Percentiles rank a stretch among this genome's conserved stretches.
These are phyloP conservation scores for Halcyon malimbica DNA, from an alignment of 2,113 vertebrate species.

Conservation along the genomic window DNA sequence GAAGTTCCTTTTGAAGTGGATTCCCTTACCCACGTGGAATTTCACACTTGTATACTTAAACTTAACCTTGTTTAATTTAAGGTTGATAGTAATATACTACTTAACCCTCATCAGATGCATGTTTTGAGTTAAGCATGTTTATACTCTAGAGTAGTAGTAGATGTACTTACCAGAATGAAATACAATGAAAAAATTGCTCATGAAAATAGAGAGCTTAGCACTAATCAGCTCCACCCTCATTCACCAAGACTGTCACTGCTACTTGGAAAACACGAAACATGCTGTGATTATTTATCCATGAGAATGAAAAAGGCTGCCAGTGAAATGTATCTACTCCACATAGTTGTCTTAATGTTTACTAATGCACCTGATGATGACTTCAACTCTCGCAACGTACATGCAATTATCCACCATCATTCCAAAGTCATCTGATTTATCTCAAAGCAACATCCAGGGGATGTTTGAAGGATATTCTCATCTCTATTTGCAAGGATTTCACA, in stretches of 20 bases:
- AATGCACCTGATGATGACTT: not conserved
- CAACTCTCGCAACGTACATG: not conserved
- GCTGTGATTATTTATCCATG: not conserved
- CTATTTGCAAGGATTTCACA: not conserved
- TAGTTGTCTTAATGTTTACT: not conserved
- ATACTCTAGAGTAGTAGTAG: not conserved
- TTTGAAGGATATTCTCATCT: not conserved
- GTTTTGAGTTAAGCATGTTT: not conserved
- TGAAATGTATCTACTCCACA: not conserved
- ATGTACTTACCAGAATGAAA: not conserved
- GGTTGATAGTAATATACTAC: not conserved
- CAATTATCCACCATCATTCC: not conserved
- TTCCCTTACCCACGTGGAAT: not conserved
- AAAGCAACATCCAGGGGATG: not conserved
- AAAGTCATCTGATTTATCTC: not conserved
- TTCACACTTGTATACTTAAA: not conserved
- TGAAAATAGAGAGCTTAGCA: not conserved
- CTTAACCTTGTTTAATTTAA: not conserved
- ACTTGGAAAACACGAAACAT: not conserved
- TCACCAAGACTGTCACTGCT: not conserved
- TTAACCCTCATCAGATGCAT: not conserved
- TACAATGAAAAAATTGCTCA: not conserved
- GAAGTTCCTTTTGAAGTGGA: not conserved
- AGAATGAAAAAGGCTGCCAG: not conserved
- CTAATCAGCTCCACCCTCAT: not conserved